Percentiles rank a stretch among this genome's conserved stretches.
Evolutionary conservation across 2,888 invertebrate species (phyloP).

Genomic region (Philonicus albiceps): DNA sequence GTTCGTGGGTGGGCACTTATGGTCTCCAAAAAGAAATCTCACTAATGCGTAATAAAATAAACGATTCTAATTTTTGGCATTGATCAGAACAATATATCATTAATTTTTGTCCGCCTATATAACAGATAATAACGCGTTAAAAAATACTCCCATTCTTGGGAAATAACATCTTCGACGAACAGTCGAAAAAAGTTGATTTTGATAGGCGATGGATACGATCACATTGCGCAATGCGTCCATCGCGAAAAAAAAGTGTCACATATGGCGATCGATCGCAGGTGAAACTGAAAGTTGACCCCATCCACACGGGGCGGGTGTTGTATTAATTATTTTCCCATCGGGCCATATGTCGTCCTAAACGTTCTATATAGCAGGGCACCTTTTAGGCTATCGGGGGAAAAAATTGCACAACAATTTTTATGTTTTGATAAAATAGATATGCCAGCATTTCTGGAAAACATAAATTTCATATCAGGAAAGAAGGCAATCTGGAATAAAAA

Average conservation of each 20-base stretch:
- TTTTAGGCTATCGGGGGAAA: not conserved
- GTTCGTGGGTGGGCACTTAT: not conserved
- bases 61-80: not conserved
- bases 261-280: slow-evolving; percentile 15
- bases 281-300: slow-evolving; percentile 22
- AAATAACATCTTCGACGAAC: not conserved
- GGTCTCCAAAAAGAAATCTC: not conserved
- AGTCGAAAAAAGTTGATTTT: not conserved
- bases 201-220: not conserved
- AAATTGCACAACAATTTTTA: not conserved
- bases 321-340: not conserved
- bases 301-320: not conserved
- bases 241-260: not conserved
- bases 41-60: not conserved
- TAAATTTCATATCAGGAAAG: not conserved
- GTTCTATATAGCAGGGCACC: not conserved
- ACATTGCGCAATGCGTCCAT: not conserved
- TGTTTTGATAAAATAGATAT: not conserved
- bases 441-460: not conserved
- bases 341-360: not conserved
- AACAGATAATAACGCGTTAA: not conserved
- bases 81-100: not conserved
- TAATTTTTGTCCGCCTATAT: not conserved
- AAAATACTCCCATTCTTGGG: not conserved
- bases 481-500: not conserved